phyloP scores from a whole-genome alignment of 2,113 vertebrate genomes.

The Amazona vittata region DNA sequence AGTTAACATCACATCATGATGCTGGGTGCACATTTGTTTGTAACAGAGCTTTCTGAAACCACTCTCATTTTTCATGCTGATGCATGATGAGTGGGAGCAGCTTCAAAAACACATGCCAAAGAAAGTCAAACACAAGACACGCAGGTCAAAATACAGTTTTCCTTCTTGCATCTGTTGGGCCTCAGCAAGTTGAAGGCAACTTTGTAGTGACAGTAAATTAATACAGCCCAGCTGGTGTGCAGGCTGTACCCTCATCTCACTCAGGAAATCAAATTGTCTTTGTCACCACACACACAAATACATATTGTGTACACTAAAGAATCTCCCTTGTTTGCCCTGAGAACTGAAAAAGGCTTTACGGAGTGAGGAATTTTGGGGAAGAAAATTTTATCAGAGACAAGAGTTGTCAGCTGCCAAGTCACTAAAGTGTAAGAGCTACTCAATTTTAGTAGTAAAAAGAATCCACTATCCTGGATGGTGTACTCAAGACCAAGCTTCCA shows the following conservation, averaged over 20 bases:
- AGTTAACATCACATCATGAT: neutral
- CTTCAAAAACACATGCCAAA: neutral
- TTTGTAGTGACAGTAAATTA: neutral
- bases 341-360: neutral
- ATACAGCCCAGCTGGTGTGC: neutral
- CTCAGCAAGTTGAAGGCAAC: neutral
- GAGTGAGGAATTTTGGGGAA: neutral
- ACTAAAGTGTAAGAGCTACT: neutral
- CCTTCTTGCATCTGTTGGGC: neutral
- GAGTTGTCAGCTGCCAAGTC: neutral
- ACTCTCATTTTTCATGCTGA: neutral
- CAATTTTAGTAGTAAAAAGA: neutral
- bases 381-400: neutral
- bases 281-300: neutral
- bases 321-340: neutral
- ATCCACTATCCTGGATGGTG: neutral
- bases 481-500: neutral
- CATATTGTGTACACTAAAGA: neutral
- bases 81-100: neutral
- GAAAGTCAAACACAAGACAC: neutral
- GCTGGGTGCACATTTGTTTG: neutral
- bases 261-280: neutral
- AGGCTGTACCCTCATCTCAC: neutral
- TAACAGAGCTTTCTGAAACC: neutral
- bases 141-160: neutral